phyloP scores from a whole-genome alignment of 2,888 invertebrate species.

The Parochlus steinenii region DNA sequence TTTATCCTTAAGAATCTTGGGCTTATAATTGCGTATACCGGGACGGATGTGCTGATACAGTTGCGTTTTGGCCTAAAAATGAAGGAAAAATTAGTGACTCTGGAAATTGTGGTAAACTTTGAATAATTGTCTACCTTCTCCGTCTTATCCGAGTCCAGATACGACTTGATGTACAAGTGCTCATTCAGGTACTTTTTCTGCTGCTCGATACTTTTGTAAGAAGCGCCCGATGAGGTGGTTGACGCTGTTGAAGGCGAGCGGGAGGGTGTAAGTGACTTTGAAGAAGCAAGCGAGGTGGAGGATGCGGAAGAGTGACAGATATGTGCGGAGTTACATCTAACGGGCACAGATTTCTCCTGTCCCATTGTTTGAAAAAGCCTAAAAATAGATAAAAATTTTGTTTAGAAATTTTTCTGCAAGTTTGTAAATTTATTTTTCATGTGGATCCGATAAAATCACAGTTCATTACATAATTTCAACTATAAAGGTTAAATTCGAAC shows the following conservation, averaged over 20 bases:
- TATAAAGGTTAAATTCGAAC: no score
- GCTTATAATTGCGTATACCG: slow-evolving; percentile 53
- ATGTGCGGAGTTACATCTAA: slow-evolving; percentile 17
- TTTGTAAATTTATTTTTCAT: no score
- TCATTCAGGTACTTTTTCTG: slow-evolving; percentile 34
- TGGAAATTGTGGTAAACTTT: no score
- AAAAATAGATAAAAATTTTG: no score
- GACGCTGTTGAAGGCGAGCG: slow-evolving; percentile 28
- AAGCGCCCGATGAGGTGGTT: slow-evolving; percentile 23
- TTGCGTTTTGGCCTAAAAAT: slow-evolving; percentile 30
- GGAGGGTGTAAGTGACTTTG: slow-evolving; percentile 20
- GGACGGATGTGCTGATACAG: slow-evolving; percentile 35
- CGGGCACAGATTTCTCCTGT: slow-evolving; percentile 31
- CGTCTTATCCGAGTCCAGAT: slow-evolving; percentile 34
- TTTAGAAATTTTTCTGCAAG: no score
- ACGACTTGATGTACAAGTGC: slow-evolving; percentile 38
- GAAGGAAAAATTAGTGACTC: no score
- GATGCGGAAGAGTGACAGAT: slow-evolving; percentile 12
- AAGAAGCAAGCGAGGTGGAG: slow-evolving; percentile 9
- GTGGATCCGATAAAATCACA: no score
- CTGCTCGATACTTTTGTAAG: slow-evolving; percentile 23
- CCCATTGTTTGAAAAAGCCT: slow-evolving; percentile 27
- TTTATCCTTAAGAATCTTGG: slow-evolving; percentile 40
- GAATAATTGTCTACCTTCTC: no score
- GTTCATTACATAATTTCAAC: no score